Evolutionary conservation across 2,888 invertebrate species (phyloP).

Genomic region (Lapara coniferarum): DNA sequence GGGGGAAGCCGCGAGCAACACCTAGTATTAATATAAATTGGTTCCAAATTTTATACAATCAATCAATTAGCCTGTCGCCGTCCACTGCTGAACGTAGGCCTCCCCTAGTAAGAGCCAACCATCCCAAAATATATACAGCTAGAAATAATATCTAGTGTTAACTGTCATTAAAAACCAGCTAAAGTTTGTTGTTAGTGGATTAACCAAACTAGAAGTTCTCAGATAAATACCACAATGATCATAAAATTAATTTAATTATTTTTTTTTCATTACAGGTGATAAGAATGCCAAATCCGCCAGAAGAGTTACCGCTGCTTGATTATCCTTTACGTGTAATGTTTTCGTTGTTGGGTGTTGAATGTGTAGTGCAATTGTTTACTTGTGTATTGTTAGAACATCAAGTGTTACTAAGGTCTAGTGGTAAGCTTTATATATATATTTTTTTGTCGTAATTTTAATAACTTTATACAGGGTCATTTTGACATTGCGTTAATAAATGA

Average conservation of each 20-base stretch:
- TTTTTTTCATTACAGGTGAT: conserved; percentile 78
- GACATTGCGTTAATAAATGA: too few species aligned
- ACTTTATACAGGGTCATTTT: too few species aligned
- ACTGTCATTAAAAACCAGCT: background rate
- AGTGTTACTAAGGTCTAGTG: conserved; percentile 95
- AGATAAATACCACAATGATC: background rate
- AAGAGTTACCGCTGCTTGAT: conserved; percentile 97
- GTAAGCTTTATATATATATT: conserved; percentile 69
- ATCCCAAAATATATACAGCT: too few species aligned
- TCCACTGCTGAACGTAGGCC: too few species aligned
- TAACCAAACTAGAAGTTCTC: background rate
- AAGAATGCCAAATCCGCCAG: conserved; percentile 89
- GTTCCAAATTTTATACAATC: too few species aligned
- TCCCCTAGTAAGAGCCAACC: too few species aligned
- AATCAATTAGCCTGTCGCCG: too few species aligned
- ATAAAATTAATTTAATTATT: background rate
- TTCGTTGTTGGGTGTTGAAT: conserved; percentile 94
- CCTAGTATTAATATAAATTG: too few species aligned
- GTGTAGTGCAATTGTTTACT: conserved; percentile 95
- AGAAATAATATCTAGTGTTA: too few species aligned
- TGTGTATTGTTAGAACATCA: conserved; percentile 98
- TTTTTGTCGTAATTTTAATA: background rate
- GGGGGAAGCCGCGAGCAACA: too few species aligned
- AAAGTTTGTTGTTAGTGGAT: background rate
- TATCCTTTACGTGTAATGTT: conserved; percentile 95